A percentile compares a stretch with the other conserved stretches of the same genome.
Conservation (phyloP, 1,140 invertebrate genomes). For the Araneus ventricosus region DNA sequence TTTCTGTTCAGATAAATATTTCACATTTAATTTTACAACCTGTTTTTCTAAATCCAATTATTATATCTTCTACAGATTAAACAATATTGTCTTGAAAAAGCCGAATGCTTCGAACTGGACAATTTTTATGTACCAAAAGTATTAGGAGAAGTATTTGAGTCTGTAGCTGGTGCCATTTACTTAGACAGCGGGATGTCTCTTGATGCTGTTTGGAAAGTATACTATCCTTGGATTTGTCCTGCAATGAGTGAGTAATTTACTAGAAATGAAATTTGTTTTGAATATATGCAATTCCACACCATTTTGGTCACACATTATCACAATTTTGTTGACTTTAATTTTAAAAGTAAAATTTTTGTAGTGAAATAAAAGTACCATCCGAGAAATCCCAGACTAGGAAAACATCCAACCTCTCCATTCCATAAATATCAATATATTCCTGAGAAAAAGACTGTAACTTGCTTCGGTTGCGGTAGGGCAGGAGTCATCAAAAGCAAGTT, state of each 20-base stretch:
- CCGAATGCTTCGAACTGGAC: conserved; percentile 84
- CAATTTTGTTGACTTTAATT: too few relatives aligned
- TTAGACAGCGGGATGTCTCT: conserved; percentile 91
- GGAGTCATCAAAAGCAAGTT: background rate
- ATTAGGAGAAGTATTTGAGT: conserved; percentile 97
- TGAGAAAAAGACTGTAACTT: background rate
- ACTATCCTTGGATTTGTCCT: conserved; percentile 84
- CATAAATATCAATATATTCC: background rate
- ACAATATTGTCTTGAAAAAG: conserved; percentile 74
- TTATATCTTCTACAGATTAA: conserved; percentile 35
- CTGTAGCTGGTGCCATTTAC: conserved; percentile 94
- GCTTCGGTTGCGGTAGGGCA: background rate
- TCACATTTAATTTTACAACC: too few relatives aligned
- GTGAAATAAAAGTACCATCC: too few relatives aligned
- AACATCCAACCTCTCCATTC: too few relatives aligned
- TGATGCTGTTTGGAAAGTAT: conserved; percentile 89
- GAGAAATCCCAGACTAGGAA: too few relatives aligned
- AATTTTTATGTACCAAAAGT: conserved; percentile 94
- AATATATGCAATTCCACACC: too few relatives aligned
- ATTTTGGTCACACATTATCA: too few relatives aligned
- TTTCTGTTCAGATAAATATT: too few relatives aligned
- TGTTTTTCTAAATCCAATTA: too few relatives aligned
- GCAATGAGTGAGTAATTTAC: conserved; percentile 80
- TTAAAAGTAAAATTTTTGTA: too few relatives aligned
- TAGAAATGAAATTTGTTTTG: too few relatives aligned